Evolutionary conservation across 2,888 invertebrate species (phyloP), one percentile per base, ranked within the genome.

Genomic region (Latheticus oryzae): DNA sequence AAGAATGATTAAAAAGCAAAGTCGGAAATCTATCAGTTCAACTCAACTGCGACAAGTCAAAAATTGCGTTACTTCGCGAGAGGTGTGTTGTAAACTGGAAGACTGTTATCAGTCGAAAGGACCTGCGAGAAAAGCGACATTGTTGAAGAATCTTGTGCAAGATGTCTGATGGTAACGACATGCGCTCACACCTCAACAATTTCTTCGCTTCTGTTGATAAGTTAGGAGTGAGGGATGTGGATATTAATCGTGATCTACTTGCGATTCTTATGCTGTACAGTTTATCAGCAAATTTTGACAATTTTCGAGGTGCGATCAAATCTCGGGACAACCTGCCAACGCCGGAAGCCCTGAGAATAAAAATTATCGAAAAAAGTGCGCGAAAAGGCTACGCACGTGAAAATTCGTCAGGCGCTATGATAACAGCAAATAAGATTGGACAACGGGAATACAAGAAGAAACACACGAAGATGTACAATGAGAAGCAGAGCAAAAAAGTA

Each of bases 121-220:
- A 2, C 76, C 76, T 0, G 76, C 76, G 3, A 1, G 73, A 23
- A 78, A 78, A 53, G 78, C 77, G 0, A 76, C 73, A 2, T 55
- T 79, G 2, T 53, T 79, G 7, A 79, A 79, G 38, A 64, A 70
- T 23, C 58, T 78, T 76, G 2, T 69, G 69, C 4, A 69, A 69
- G 19, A 76, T 78, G 75, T 26, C 45, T 8, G 70, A 75, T 9
- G 56, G 54, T 1, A 68, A 63, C 1, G 73, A 76, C 45, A 65
- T 76, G 1, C 62, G 72, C 8, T 68, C 71, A 5, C 76, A 77
- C 56, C 37, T 76, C 1, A 66, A 66, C 13, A 65, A 64, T 3
- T 76, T 77, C 50, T 74, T 76, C 35, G 73, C 75, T 9, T 58
- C 68, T 1, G 72, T 77, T 5, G 72, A 72, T 32, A 76, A 75